Evolutionary conservation across 23 tunicate genomes (phyloP).

Genomic region (Styela plicata): DNA sequence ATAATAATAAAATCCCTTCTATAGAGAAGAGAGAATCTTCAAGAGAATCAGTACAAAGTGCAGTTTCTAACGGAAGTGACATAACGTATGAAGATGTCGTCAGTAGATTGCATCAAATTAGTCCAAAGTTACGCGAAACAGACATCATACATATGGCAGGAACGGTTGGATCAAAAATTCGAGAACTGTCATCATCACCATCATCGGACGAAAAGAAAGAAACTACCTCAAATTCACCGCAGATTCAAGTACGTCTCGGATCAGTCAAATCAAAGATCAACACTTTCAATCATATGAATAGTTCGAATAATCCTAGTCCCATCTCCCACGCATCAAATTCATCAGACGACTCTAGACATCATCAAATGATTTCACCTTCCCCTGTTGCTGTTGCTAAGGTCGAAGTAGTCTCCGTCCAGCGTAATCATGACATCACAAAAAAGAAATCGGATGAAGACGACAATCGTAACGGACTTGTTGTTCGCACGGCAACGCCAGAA

Average conservation of each 20-base stretch:
- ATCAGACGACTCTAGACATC: background rate
- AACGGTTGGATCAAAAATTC: background rate
- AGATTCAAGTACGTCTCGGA: background rate
- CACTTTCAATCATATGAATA: conserved; percentile 19
- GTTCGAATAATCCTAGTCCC: background rate
- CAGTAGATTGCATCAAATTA: background rate
- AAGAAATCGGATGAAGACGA: background rate
- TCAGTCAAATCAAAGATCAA: conserved; percentile 16
- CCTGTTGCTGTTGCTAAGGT: background rate
- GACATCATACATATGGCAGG: background rate
- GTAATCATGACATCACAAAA: background rate
- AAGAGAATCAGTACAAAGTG: background rate
- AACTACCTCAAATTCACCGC: background rate
- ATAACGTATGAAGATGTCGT: background rate
- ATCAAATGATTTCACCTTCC: background rate
- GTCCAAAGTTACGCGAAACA: background rate
- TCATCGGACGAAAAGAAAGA: background rate
- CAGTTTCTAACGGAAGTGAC: background rate
- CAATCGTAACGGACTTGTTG: background rate
- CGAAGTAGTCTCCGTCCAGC: background rate
- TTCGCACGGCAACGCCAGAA: background rate
- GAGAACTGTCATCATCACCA: no score
- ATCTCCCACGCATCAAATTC: background rate
- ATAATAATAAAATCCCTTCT: background rate
- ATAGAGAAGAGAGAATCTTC: background rate